Conservation (phyloP, 2,888 invertebrate genomes). For the Perdita meconis region DNA sequence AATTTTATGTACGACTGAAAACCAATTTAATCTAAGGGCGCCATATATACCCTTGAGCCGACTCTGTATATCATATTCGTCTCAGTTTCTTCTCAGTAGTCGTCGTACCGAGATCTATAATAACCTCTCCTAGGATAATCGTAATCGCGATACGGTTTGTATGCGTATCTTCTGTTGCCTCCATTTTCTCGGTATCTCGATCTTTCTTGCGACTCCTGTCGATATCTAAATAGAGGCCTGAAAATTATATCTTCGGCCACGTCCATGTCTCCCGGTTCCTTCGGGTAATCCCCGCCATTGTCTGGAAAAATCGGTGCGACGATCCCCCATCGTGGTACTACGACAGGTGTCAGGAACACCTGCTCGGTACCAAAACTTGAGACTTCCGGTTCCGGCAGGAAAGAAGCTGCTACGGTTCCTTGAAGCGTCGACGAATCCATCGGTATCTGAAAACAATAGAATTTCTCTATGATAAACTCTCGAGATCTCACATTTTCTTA, state of each 20-base stretch:
- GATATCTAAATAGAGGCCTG: conserved; percentile 80
- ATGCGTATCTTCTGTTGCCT: conserved; percentile 58
- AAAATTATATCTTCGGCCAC: conserved; percentile 81
- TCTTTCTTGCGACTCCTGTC: conserved; percentile 72
- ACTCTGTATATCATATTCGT: not conserved
- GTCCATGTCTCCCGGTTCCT: conserved; percentile 74
- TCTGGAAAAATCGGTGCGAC: conserved; percentile 37
- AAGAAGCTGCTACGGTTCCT: not conserved
- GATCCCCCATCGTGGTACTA: conserved; percentile 33
- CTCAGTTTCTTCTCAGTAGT: conserved; percentile 51
- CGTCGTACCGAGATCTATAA: conserved; percentile 54
- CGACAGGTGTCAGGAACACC: conserved; percentile 25
- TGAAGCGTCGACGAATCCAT: not conserved
- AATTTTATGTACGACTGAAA: too few relatives aligned
- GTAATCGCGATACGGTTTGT: conserved; percentile 56
- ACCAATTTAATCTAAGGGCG: too few relatives aligned
- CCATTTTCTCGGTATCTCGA: conserved; percentile 41
- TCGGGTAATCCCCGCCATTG: conserved; percentile 21
- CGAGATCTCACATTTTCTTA: too few relatives aligned
- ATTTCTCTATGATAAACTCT: too few relatives aligned
- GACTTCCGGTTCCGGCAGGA: not conserved
- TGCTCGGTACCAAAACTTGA: conserved; percentile 6
- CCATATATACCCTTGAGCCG: too few relatives aligned
- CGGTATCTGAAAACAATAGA: conserved; percentile 27
- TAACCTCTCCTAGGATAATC: conserved; percentile 53